phyloP scores from a whole-genome alignment of 2,888 invertebrate species.

The Saturnia pavonia region DNA sequence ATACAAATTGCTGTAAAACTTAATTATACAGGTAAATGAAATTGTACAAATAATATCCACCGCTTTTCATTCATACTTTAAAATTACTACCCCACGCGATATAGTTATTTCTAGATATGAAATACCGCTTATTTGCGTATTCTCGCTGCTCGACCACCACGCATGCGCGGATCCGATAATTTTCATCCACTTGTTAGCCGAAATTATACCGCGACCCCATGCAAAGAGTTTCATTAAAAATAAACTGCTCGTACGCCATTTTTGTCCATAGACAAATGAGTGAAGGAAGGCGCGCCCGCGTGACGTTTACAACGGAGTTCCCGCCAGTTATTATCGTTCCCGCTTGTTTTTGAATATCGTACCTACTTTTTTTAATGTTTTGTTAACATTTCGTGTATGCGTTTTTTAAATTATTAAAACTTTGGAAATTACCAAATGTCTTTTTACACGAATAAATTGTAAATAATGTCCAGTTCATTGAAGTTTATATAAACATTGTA shows the following conservation, averaged over 20 bases:
- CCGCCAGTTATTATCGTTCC: not conserved
- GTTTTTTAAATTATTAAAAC: not conserved
- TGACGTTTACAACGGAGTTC: slow-evolving; percentile 1
- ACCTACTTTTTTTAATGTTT: no score
- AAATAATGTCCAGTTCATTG: not conserved
- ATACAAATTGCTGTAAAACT: slow-evolving; percentile 12
- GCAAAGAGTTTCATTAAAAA: slow-evolving; percentile 69
- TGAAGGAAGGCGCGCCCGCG: slow-evolving; percentile 49
- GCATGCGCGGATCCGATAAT: slow-evolving; percentile 77
- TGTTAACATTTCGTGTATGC: not conserved
- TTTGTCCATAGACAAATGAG: slow-evolving; percentile 64
- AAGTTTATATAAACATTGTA: not conserved
- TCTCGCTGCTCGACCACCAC: slow-evolving; percentile 68
- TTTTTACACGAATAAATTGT: not conserved
- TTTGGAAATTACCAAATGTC: not conserved
- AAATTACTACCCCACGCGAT: slow-evolving; percentile 62
- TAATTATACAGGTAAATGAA: slow-evolving; percentile 20
- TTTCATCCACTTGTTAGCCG: slow-evolving; percentile 68
- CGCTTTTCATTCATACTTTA: slow-evolving; percentile 35
- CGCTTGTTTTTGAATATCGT: no score
- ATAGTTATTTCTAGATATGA: slow-evolving; percentile 56
- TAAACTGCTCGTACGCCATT: slow-evolving; percentile 60
- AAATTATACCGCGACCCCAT: slow-evolving; percentile 77
- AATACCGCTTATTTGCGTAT: slow-evolving; percentile 64
- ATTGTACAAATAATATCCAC: slow-evolving; percentile 11